A percentile compares a stretch with the other conserved stretches of the same genome.
Evolutionary conservation across 2,888 invertebrate species (phyloP).

Genomic region (Drosophila anomelani): DNA sequence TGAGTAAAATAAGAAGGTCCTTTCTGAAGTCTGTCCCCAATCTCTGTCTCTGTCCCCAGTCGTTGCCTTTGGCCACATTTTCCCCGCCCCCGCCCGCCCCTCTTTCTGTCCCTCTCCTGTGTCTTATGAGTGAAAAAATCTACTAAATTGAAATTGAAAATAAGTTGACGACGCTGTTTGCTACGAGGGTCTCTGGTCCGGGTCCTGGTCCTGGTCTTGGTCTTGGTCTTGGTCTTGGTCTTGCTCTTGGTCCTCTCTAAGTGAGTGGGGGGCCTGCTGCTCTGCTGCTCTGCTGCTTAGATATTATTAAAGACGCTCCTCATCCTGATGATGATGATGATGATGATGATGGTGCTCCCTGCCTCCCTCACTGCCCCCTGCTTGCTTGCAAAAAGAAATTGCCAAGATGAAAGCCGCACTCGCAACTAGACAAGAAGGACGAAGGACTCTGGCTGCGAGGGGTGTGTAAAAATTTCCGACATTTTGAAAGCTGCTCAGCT

Average conservation of each 20-base stretch:
- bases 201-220: neutral
- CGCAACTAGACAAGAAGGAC: constrained; percentile 56
- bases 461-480: constrained; percentile 73
- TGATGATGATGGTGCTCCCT: constrained; percentile 11
- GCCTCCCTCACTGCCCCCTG: constrained; percentile 3
- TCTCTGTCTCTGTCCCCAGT: neutral
- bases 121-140: constrained; percentile 74
- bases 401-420: constrained; percentile 73
- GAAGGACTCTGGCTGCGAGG: neutral
- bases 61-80: neutral
- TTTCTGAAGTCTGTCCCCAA: constrained; percentile 2
- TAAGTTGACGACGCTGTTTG: constrained; percentile 73
- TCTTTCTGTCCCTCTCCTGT: constrained; percentile 17
- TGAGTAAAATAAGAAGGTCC: constrained; percentile 39
- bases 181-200: constrained; percentile 19
- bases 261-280: constrained; percentile 19
- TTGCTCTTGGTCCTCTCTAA: neutral
- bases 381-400: constrained; percentile 68
- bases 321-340: constrained; percentile 36
- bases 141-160: constrained; percentile 81
- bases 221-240: neutral
- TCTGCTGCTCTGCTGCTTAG: constrained; percentile 58
- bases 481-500: constrained; percentile 76
- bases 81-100: neutral
- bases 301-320: constrained; percentile 78